A percentile compares a stretch with the other conserved stretches of the same genome.
Evolutionary conservation across 2,797 vertebrate genomes (phyloP).

Genomic region (Pogoniulus pusillus): DNA sequence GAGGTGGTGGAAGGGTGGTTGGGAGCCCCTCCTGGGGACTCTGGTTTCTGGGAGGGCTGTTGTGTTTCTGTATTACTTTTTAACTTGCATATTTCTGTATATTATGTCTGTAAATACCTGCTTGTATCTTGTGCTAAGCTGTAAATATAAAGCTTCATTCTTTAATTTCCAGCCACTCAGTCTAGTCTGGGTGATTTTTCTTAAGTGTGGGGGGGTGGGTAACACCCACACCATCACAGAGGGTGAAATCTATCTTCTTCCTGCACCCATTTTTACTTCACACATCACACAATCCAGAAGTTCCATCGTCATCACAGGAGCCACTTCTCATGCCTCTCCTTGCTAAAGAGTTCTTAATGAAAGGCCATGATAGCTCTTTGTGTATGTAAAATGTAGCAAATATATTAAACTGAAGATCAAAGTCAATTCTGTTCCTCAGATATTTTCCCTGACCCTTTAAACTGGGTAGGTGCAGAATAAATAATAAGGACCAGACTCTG

Average conservation of each 20-base stretch:
- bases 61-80: too few species aligned
- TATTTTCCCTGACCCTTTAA: constrained; percentile 60
- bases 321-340: background rate
- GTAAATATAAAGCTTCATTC: too few species aligned
- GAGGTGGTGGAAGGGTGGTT: too few species aligned
- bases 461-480: constrained; percentile 33
- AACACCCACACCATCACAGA: too few species aligned
- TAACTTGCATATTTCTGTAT: too few species aligned
- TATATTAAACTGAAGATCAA: constrained; percentile 60
- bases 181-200: too few species aligned
- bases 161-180: too few species aligned
- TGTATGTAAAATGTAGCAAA: constrained; percentile 26
- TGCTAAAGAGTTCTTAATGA: background rate
- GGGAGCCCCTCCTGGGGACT: too few species aligned
- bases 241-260: background rate
- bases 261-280: background rate
- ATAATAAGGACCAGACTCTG: constrained; percentile 56
- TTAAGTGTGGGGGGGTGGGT: too few species aligned
- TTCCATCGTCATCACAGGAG: background rate
- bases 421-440: constrained; percentile 38
- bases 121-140: too few species aligned
- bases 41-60: too few species aligned
- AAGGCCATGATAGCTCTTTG: background rate
- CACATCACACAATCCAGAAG: background rate
- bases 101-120: too few species aligned